Conservation (phyloP, 2,888 invertebrate genomes). For the Gandaritis pyraliata region DNA sequence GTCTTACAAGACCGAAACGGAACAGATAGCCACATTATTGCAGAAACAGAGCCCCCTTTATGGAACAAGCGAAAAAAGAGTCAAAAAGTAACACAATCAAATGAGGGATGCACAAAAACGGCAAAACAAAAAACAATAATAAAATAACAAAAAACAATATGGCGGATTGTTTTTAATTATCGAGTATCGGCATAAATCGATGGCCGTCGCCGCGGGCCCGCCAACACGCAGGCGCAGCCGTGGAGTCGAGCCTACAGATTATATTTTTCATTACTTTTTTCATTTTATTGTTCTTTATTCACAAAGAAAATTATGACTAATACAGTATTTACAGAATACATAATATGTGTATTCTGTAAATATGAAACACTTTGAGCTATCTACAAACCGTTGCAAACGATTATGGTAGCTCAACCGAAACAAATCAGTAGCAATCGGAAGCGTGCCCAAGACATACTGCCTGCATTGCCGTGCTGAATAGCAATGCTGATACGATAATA, state of each 20-base stretch:
- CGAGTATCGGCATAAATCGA: constrained; percentile 85
- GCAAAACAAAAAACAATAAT: constrained; percentile 68
- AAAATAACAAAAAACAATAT: constrained; percentile 66
- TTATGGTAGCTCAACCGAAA: no score
- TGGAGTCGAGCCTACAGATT: constrained; percentile 53
- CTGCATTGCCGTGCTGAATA: no score
- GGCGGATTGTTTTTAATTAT: constrained; percentile 85
- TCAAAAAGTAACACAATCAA: constrained; percentile 79
- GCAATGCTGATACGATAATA: no score
- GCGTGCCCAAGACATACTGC: no score
- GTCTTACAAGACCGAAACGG: constrained; percentile 66
- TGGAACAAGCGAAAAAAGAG: constrained; percentile 61
- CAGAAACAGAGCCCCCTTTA: constrained; percentile 64
- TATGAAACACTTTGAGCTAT: no score
- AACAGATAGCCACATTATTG: constrained; percentile 70
- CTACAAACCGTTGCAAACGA: no score
- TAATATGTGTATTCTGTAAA: no score
- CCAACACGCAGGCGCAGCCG: constrained; percentile 58
- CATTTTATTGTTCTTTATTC: background rate
- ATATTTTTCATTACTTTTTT: constrained; percentile 2
- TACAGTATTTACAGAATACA: no score
- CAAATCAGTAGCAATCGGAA: no score
- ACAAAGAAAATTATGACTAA: no score
- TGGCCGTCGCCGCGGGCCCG: constrained; percentile 79
- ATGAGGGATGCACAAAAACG: constrained; percentile 82